Percentiles rank a stretch among this genome's conserved stretches.
Evolutionary conservation across 1,140 invertebrate genomes (phyloP).

Genomic region (Heliconius hewitsoni): DNA sequence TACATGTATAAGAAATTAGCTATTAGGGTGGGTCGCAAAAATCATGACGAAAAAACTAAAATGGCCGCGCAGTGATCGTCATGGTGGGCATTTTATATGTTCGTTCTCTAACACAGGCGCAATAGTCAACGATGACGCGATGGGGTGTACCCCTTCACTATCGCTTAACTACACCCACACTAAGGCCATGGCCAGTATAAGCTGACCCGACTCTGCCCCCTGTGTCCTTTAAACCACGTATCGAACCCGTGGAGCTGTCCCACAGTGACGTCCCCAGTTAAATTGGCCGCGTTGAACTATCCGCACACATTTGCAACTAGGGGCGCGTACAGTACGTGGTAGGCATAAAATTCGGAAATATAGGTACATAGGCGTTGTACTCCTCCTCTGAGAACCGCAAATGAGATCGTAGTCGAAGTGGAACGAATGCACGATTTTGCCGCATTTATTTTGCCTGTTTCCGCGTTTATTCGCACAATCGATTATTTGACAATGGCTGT

Average conservation of each 20-base stretch:
- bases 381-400: constrained; percentile 69
- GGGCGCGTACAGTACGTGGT: constrained; percentile 55
- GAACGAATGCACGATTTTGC: constrained; percentile 70
- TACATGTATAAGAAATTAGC: constrained; percentile 26
- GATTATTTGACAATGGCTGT: constrained; percentile 32
- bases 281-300: constrained; percentile 61
- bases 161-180: constrained; percentile 71
- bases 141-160: constrained; percentile 70
- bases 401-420: constrained; percentile 70
- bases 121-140: constrained; percentile 75
- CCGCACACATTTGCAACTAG: constrained; percentile 45
- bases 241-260: constrained; percentile 39
- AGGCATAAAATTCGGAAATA: constrained; percentile 79
- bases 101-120: constrained; percentile 78
- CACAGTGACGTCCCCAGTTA: constrained; percentile 53
- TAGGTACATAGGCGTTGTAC: constrained; percentile 65
- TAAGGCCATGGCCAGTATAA: constrained; percentile 38
- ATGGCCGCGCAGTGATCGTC: constrained; percentile 75
- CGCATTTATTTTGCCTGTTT: constrained; percentile 65
- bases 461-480: constrained; percentile 37
- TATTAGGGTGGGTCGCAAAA: constrained; percentile 47
- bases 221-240: constrained; percentile 33
- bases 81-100: constrained; percentile 78
- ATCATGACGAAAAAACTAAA: constrained; percentile 62
- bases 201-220: constrained; percentile 42